A percentile compares a stretch with the other conserved stretches of the same genome.
These are phyloP conservation scores for Chironomus tepperi DNA, from an alignment of 1,140 invertebrate species.

Conservation along the genomic window DNA sequence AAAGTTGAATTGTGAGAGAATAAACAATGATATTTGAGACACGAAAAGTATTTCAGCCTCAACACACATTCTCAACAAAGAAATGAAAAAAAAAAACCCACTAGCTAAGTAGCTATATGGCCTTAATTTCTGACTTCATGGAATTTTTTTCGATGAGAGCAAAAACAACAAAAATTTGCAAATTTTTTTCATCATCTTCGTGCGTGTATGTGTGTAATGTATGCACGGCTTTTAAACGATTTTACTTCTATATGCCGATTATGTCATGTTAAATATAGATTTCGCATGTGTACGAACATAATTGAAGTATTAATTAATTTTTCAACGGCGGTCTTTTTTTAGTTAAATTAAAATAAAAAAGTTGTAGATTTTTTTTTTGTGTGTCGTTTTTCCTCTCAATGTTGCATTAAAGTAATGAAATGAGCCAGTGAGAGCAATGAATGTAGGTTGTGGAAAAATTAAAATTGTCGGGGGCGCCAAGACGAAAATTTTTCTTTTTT, in stretches of 20 bases:
- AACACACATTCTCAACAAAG: not conserved
- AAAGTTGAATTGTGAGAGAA: not conserved
- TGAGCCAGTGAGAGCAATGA: not conserved
- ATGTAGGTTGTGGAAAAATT: too few species aligned
- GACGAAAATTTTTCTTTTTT: not conserved
- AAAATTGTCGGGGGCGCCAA: not conserved
- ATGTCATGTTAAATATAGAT: constrained; percentile 22
- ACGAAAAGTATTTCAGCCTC: not conserved
- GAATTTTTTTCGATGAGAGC: not conserved
- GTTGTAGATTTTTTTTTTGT: not conserved
- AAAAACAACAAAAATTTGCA: not conserved
- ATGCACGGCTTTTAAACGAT: not conserved
- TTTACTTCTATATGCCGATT: constrained; percentile 10
- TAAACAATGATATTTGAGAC: not conserved
- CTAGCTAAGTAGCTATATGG: constrained; percentile 5
- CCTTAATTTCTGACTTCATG: constrained; percentile 18
- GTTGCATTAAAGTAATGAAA: not conserved
- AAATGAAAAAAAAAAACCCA: not conserved
- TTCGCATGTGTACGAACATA: constrained; percentile 1
- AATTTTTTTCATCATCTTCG: not conserved
- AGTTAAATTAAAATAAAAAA: too few species aligned
- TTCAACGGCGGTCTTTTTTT: not conserved
- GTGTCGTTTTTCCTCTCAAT: not conserved
- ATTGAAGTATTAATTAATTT: constrained; percentile 18
- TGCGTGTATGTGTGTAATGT: not conserved